Evolutionary conservation across 2,888 invertebrate species (phyloP).

Genomic region (Operophtera brumata): DNA sequence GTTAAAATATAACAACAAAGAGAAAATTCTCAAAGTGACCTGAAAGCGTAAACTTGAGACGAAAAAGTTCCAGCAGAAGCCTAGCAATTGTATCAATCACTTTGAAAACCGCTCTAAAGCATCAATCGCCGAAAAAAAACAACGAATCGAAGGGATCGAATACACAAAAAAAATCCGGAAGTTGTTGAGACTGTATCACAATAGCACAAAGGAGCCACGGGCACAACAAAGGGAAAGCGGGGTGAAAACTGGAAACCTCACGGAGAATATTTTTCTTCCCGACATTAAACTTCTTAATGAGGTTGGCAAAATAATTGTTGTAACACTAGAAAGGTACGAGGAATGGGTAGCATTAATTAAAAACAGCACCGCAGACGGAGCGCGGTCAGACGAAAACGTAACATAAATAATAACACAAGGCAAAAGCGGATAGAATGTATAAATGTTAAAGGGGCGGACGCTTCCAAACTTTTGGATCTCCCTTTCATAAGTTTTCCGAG

Average conservation of each 20-base stretch:
- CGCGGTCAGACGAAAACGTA: constrained; percentile 69
- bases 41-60: constrained; percentile 25
- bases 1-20: constrained; percentile 6
- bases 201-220: constrained; percentile 52
- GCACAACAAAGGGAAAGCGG: constrained; percentile 44
- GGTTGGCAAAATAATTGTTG: constrained; percentile 75
- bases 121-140: constrained; percentile 51
- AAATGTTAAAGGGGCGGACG: constrained; percentile 64
- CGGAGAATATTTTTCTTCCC: constrained; percentile 65
- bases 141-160: constrained; percentile 48
- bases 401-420: constrained; percentile 74
- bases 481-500: constrained; percentile 74
- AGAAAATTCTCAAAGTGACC: constrained; percentile 25
- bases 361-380: constrained; percentile 63
- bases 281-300: constrained; percentile 73
- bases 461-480: constrained; percentile 68
- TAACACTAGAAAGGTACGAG: constrained; percentile 72
- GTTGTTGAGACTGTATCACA: constrained; percentile 54
- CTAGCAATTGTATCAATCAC: constrained; percentile 51
- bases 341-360: constrained; percentile 74
- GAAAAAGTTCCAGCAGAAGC: constrained; percentile 26
- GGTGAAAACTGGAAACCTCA: constrained; percentile 54
- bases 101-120: constrained; percentile 49
- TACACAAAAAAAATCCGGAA: constrained; percentile 54
- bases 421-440: constrained; percentile 60